Evolutionary conservation across 2,888 invertebrate genomes (phyloP).

Genomic region (Cremastinae sp.): DNA sequence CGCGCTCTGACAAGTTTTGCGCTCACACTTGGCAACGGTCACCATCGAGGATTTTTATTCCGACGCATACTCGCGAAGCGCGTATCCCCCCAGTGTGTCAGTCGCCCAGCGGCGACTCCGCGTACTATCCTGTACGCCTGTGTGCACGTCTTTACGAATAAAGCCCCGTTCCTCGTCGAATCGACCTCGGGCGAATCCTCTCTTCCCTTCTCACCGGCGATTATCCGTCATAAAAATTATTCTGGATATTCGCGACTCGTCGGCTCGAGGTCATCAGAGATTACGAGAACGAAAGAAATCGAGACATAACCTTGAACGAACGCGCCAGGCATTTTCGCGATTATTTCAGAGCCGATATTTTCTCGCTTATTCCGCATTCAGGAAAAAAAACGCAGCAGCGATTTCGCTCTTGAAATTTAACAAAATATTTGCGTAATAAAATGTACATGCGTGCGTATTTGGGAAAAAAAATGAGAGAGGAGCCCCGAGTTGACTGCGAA

Average conservation of each 20-base stretch:
- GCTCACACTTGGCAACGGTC: conserved; percentile 67
- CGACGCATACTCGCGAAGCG: conserved; percentile 7
- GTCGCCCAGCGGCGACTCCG: conserved; percentile 34
- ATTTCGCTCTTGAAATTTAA: too few species aligned
- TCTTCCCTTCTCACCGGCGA: background rate
- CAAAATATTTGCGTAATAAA: conserved; percentile 1
- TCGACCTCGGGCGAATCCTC: background rate
- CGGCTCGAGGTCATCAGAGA: too few species aligned
- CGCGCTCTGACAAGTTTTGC: conserved; percentile 60
- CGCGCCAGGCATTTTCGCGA: too few species aligned
- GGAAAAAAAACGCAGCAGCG: too few species aligned
- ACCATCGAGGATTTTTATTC: conserved; percentile 55
- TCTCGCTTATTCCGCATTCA: too few species aligned
- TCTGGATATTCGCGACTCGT: too few species aligned
- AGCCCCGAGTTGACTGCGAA: conserved; percentile 16
- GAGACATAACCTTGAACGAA: too few species aligned
- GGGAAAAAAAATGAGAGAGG: background rate
- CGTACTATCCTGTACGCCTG: conserved; percentile 25
- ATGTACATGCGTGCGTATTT: too few species aligned
- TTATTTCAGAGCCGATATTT: too few species aligned
- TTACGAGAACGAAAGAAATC: too few species aligned
- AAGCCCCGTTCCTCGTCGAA: conserved; percentile 5
- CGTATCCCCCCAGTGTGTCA: conserved; percentile 18
- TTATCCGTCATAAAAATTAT: background rate
- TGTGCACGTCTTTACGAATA: background rate